A percentile compares a stretch with the other conserved stretches of the same genome.
These are phyloP conservation scores for Drosophila multiciliata DNA, from an alignment of 2,888 invertebrate genomes.

Conservation along the genomic window DNA sequence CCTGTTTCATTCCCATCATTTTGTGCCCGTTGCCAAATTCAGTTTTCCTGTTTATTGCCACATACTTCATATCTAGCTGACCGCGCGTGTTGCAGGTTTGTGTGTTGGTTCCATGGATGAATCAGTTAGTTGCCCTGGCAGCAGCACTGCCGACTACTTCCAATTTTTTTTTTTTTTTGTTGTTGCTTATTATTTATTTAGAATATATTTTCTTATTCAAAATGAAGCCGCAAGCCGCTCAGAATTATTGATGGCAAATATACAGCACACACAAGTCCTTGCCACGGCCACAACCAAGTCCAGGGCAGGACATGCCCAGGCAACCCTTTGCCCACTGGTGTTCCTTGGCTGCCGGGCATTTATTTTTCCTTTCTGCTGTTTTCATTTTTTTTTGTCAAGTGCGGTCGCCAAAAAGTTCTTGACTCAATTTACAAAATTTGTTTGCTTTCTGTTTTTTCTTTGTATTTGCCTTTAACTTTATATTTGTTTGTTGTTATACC, in stretches of 20 bases:
- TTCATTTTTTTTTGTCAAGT: slow-evolving; percentile 42
- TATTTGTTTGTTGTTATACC: background rate
- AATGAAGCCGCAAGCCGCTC: slow-evolving; percentile 75
- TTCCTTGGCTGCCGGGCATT: slow-evolving; percentile 35
- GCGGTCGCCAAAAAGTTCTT: slow-evolving; percentile 65
- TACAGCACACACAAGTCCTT: slow-evolving; percentile 31
- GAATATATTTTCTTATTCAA: slow-evolving; percentile 79
- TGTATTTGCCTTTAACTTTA: slow-evolving; percentile 1
- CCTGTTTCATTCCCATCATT: slow-evolving; percentile 35
- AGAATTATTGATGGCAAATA: slow-evolving; percentile 74
- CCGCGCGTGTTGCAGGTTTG: slow-evolving; percentile 2
- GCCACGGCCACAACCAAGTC: slow-evolving; percentile 3
- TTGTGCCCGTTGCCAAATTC: slow-evolving; percentile 12
- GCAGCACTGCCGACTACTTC: slow-evolving; percentile 26
- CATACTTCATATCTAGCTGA: slow-evolving; percentile 59
- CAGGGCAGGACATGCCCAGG: background rate
- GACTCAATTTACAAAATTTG: slow-evolving; percentile 71
- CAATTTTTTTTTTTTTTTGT: slow-evolving; percentile 6
- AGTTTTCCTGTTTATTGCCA: slow-evolving; percentile 42
- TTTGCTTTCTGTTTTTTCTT: slow-evolving; percentile 30
- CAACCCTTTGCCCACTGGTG: slow-evolving; percentile 22
- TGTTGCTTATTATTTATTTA: slow-evolving; percentile 75
- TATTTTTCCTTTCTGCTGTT: slow-evolving; percentile 1
- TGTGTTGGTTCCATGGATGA: slow-evolving; percentile 47
- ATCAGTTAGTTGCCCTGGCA: slow-evolving; percentile 62